These are phyloP conservation scores for Drosophila sturtevanti DNA, from an alignment of 1,140 invertebrate species.

Conservation along the genomic window DNA sequence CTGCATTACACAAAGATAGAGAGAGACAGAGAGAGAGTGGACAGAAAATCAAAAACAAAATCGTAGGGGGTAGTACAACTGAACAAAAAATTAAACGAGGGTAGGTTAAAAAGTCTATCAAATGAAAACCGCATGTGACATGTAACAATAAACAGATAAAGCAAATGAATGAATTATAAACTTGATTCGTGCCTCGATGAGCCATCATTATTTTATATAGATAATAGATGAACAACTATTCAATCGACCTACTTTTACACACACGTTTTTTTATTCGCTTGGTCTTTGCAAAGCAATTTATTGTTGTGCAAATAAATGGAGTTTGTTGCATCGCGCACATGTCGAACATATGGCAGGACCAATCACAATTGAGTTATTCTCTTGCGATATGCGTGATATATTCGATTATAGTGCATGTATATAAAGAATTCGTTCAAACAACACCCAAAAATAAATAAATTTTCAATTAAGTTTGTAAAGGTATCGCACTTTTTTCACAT, in stretches of 20 bases:
- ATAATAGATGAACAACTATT: background rate
- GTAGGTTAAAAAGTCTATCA: background rate
- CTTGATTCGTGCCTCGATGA: no score
- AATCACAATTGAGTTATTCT: conserved; percentile 59
- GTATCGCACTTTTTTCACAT: conserved; percentile 1
- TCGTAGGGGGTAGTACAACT: background rate
- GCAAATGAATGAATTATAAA: no score
- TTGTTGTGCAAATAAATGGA: conserved; percentile 62
- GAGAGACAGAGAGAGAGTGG: background rate
- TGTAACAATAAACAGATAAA: no score
- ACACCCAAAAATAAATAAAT: conserved; percentile 31
- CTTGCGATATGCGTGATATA: conserved; percentile 31
- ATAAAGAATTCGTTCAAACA: conserved; percentile 6
- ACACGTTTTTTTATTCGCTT: background rate
- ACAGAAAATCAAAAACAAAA: conserved; percentile 9
- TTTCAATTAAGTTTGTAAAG: conserved; percentile 32
- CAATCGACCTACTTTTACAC: background rate
- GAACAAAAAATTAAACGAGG: conserved; percentile 38
- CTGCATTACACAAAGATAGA: conserved; percentile 39
- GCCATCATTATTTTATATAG: no score
- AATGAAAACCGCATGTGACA: background rate
- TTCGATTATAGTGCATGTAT: conserved; percentile 32
- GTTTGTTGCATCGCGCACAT: conserved; percentile 46
- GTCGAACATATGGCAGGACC: conserved; percentile 53
- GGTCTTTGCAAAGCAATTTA: conserved; percentile 44